Percentiles rank a stretch among this genome's conserved stretches.
Evolutionary conservation across 2,797 vertebrate species (phyloP).

Genomic region (Syndactyla subalaris): DNA sequence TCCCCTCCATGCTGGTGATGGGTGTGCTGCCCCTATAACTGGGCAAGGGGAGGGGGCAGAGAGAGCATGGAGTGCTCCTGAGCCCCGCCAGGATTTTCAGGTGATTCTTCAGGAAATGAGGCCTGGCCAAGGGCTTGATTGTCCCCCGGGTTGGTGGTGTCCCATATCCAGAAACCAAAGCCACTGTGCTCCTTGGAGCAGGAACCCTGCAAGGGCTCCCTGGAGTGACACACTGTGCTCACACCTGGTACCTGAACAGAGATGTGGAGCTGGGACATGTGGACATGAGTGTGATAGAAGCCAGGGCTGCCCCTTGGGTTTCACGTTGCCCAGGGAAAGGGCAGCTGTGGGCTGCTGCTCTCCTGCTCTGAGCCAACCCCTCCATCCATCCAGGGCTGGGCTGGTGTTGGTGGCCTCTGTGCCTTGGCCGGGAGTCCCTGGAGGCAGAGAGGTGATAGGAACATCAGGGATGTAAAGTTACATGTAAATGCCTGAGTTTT

Average conservation of each 20-base stretch:
- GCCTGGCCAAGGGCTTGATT: background rate
- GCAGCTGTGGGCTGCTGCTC: background rate
- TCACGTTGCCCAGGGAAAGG: accelerated
- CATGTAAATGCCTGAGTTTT: background rate
- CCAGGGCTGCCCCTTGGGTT: background rate
- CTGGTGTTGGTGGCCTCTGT: background rate
- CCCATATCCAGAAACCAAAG: background rate
- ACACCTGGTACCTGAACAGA: background rate
- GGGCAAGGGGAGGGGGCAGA: background rate
- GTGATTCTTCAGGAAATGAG: background rate
- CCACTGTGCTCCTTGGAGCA: accelerated
- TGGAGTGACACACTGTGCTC: accelerated
- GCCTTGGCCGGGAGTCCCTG: background rate
- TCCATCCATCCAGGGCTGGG: background rate
- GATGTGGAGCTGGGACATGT: accelerated
- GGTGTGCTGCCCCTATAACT: background rate
- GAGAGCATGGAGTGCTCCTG: accelerated
- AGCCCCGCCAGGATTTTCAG: background rate
- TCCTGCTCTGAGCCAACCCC: background rate
- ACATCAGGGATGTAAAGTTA: background rate
- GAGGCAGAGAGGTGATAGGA: accelerated
- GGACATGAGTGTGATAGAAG: accelerated
- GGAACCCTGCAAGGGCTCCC: background rate
- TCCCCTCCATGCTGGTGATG: accelerated
- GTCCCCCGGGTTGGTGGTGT: accelerated